These are phyloP conservation scores for Hermodice carunculata DNA, from an alignment of 2,888 invertebrate genomes.

Conservation along the genomic window DNA sequence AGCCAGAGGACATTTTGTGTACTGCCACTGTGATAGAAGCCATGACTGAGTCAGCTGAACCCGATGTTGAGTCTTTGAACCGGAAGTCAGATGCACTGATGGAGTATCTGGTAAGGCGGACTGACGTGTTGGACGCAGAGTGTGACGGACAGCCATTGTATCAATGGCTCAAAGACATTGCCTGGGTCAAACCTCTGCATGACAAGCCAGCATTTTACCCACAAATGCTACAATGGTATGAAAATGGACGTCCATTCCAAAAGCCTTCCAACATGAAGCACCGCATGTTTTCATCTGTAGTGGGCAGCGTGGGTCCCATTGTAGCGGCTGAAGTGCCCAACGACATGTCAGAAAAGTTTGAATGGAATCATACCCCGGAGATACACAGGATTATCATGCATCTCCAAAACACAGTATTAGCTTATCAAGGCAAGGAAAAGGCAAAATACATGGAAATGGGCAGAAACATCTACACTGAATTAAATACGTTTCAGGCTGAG, in stretches of 20 bases:
- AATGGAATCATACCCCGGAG: constrained; percentile 30
- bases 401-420: constrained; percentile 32
- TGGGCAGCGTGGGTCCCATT: constrained; percentile 41
- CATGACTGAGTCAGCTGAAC: constrained; percentile 4
- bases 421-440: constrained; percentile 32
- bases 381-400: constrained; percentile 30
- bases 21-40: constrained; percentile 32
- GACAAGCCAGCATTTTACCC: constrained; percentile 32
- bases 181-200: constrained; percentile 33
- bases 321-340: constrained; percentile 26
- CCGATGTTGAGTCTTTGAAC: constrained; percentile 10
- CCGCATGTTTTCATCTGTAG: constrained; percentile 16
- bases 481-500: constrained; percentile 17
- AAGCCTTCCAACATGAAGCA: constrained; percentile 35
- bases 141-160: constrained; percentile 27
- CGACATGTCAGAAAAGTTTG: constrained; percentile 25
- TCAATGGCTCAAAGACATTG: constrained; percentile 28
- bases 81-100: constrained; percentile 39
- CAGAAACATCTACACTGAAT: constrained; percentile 24
- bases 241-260: constrained; percentile 22
- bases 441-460: constrained; percentile 34
- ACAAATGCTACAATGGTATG: constrained; percentile 21
- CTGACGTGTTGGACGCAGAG: constrained; percentile 14
- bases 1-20: constrained; percentile 41
- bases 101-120: constrained; percentile 32